Evolutionary conservation across 2,888 invertebrate species (phyloP).

Genomic region (Thereva unica): DNA sequence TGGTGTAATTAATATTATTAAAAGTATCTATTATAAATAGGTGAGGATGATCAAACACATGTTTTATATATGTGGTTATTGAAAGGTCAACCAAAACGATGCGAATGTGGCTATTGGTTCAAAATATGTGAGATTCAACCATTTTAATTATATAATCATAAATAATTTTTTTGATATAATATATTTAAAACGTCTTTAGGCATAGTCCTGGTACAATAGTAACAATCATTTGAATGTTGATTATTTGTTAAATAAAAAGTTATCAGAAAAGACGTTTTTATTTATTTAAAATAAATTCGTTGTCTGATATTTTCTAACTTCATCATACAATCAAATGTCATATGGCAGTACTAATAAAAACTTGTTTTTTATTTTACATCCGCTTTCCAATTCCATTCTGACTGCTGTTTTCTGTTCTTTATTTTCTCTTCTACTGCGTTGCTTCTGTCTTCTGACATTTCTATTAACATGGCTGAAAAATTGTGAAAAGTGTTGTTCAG

Average conservation of each 20-base stretch:
- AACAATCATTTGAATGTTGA: too few species aligned
- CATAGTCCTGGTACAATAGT: too few species aligned
- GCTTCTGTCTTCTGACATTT: too few species aligned
- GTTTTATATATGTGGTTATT: conserved; percentile 96
- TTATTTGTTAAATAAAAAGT: too few species aligned
- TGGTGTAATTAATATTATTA: neutral
- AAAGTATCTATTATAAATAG: conserved; percentile 56
- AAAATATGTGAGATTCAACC: conserved; percentile 81
- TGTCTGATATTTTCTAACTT: too few species aligned
- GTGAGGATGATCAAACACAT: conserved; percentile 86
- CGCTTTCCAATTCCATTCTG: neutral
- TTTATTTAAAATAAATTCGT: too few species aligned
- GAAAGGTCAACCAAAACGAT: conserved; percentile 85
- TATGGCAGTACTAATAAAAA: conserved; percentile 12
- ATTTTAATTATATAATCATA: conserved; percentile 60
- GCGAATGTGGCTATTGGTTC: conserved; percentile 97
- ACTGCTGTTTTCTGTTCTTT: too few species aligned
- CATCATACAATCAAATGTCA: conserved; percentile 29
- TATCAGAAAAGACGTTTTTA: too few species aligned
- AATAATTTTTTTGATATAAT: conserved; percentile 33
- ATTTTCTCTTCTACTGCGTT: too few species aligned
- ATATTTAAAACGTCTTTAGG: conserved; percentile 37
- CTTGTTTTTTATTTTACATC: conserved; percentile 5
- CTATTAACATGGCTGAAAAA: too few species aligned
- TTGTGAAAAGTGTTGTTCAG: too few species aligned